A percentile compares a stretch with the other conserved stretches of the same genome.
Conservation (phyloP, 2,113 vertebrate species). For the Grantiella picta region DNA sequence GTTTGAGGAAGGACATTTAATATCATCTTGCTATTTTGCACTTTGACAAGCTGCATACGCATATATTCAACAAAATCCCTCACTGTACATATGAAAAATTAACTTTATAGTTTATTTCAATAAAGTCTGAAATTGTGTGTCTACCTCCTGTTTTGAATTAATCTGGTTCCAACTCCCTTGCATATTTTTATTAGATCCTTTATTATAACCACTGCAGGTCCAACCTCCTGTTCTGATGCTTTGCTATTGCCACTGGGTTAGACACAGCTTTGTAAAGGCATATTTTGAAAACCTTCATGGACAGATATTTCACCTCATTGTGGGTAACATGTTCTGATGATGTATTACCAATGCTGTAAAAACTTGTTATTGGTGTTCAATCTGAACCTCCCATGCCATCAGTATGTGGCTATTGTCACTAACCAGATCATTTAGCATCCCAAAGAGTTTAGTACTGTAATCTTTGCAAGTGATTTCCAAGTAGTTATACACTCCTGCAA, state of each 20-base stretch:
- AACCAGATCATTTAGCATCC: neutral
- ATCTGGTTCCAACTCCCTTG: neutral
- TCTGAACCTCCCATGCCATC: neutral
- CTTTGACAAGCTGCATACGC: neutral
- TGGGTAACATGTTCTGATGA: neutral
- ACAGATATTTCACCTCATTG: neutral
- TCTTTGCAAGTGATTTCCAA: neutral
- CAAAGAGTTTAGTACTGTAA: neutral
- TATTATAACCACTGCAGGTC: neutral
- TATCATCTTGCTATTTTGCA: neutral
- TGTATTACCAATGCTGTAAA: neutral
- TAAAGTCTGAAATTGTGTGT: neutral
- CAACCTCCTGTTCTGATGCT: neutral
- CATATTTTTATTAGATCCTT: neutral
- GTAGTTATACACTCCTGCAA: neutral
- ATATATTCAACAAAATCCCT: neutral
- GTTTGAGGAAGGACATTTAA: neutral
- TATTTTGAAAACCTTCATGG: neutral
- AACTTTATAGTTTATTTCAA: neutral
- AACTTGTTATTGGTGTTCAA: neutral
- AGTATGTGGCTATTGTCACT: neutral
- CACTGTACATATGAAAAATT: neutral
- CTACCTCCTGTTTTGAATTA: neutral
- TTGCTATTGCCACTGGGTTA: neutral
- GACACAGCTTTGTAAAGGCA: neutral